Percentiles rank a stretch among this genome's conserved stretches.
Evolutionary conservation across 1,140 invertebrate genomes (phyloP).

Genomic region (Nylanderia fulva): DNA sequence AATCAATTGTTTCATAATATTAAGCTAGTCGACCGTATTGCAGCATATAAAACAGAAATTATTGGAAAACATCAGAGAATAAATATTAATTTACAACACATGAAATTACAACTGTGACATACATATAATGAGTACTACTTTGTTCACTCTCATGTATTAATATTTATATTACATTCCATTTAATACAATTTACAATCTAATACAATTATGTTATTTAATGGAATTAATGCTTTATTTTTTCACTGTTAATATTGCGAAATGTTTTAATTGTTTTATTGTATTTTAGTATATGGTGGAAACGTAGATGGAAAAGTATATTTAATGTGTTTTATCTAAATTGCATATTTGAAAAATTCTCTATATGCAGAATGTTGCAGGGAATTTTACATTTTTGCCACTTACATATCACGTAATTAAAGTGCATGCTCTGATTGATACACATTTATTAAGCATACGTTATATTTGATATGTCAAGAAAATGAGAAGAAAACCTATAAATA

Average conservation of each 20-base stretch:
- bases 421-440: not conserved
- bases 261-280: constrained; percentile 43
- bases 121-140: constrained; percentile 51
- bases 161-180: constrained; percentile 47
- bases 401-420: constrained; percentile 26
- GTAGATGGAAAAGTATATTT: not conserved
- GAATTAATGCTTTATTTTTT: constrained; percentile 26
- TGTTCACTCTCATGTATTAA: constrained; percentile 34
- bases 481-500: too few species aligned
- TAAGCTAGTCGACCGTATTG: constrained; percentile 49
- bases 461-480: not conserved
- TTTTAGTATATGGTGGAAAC: not conserved
- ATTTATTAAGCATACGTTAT: not conserved
- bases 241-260: constrained; percentile 6
- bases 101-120: constrained; percentile 44
- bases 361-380: not conserved
- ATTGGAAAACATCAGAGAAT: constrained; percentile 54
- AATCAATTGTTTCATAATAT: constrained; percentile 56
- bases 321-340: not conserved
- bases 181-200: constrained; percentile 4
- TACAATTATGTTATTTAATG: constrained; percentile 5
- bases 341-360: constrained; percentile 1
- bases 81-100: constrained; percentile 53
- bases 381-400: not conserved
- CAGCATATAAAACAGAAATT: constrained; percentile 32